These are phyloP conservation scores for Greenwoodochromis staneri DNA, from an alignment of 2,113 vertebrate species.

Conservation along the genomic window DNA sequence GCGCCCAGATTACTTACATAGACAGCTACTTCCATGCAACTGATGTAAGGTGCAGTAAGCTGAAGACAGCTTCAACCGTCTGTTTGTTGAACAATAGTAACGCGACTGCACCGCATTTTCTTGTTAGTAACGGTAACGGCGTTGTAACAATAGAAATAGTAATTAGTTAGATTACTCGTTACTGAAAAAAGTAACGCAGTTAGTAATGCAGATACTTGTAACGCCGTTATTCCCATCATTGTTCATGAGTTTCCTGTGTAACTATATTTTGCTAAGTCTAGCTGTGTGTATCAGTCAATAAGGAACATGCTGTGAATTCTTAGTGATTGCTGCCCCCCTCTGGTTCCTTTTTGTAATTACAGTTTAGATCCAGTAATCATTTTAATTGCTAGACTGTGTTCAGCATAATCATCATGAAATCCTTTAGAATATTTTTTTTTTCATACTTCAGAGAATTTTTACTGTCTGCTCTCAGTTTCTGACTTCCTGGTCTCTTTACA, in stretches of 20 bases:
- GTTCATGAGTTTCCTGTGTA: background rate
- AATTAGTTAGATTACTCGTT: background rate
- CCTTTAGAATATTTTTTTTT: background rate
- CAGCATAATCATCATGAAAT: background rate
- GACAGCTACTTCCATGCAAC: background rate
- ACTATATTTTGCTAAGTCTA: background rate
- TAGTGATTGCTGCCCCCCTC: constrained; percentile 50
- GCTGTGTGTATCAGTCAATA: background rate
- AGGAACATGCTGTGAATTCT: background rate
- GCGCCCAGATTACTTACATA: background rate
- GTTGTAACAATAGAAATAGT: background rate
- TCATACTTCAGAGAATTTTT: background rate
- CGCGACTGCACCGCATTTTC: background rate
- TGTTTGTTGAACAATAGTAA: background rate
- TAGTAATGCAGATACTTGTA: background rate
- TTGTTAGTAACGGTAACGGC: background rate
- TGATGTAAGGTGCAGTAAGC: background rate
- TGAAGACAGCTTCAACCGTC: fast-evolving
- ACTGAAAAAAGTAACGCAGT: background rate
- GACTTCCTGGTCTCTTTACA: constrained; percentile 33
- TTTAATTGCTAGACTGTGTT: background rate
- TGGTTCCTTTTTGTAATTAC: constrained; percentile 21
- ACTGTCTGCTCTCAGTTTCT: background rate
- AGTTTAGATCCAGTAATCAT: background rate
- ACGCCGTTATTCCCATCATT: background rate